Evolutionary conservation across 1,140 invertebrate genomes (phyloP), one percentile per base, ranked within the genome.

Genomic region (Drosophila repleta): DNA sequence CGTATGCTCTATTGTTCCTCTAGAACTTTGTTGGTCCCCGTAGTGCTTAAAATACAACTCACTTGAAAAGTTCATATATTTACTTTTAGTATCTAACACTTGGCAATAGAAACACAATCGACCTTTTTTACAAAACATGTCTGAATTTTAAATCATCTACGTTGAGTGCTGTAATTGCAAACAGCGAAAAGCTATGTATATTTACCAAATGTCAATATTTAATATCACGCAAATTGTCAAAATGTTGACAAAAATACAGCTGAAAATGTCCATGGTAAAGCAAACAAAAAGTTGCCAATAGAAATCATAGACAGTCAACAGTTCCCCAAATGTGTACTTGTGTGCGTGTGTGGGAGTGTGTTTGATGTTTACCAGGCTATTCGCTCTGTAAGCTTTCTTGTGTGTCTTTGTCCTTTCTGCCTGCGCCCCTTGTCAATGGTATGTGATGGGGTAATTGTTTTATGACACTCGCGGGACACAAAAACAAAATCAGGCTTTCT

Each of bases 181-280:
- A 17, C 41, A 46, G 57, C 55, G 37, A 70, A 62, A 76, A 10
- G 2, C 11, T n/a, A 41, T 17, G 4, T 15, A 58, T 85, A 76
- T 82, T 87, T 88, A 60, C 29, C 83, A 79, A 87, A 69, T 70
- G 76, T 61, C 74, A 87, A 87, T 87, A 87, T 82, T 87, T 74
- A 76, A 76, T 76, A 67, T 56, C 32, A 71, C 70, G 71, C 56
- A 88, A 82, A 75, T 75, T 87, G 74, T 85, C 60, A 57, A 70
- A 82, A 62, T 52, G 75, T 85, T 85, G 74, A 78, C 75, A 75
- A 58, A 80, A 74, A 74, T 76, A 76, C 63, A 29, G 61, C 73
- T 46, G 63, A 71, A 58, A 32, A 69, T 55, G 62, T 74, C 56
- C 45, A 60, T 76, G 79, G 65, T 63, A 63, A 69, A 49, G 43